phyloP scores from a whole-genome alignment of 2,888 invertebrate genomes.

The Mythimna vitellina region DNA sequence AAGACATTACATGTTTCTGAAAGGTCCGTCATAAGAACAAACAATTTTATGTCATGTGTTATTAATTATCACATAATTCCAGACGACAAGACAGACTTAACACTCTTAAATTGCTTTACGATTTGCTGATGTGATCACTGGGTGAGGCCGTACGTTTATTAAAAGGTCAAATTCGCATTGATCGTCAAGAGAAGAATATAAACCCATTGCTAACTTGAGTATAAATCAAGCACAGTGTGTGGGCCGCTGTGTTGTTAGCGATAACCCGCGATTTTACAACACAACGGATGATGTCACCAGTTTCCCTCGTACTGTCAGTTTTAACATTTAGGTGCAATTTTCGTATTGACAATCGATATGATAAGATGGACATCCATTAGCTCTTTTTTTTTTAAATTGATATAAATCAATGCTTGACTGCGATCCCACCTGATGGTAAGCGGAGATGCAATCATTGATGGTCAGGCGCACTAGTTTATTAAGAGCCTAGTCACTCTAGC shows the following conservation, averaged over 20 bases:
- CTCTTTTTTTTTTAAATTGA: too few species aligned
- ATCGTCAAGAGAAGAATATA: constrained; percentile 49
- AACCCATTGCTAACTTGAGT: constrained; percentile 57
- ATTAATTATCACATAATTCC: constrained; percentile 20
- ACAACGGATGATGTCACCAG: constrained; percentile 51
- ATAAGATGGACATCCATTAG: background rate
- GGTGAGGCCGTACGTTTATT: constrained; percentile 40
- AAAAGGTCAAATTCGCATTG: constrained; percentile 58
- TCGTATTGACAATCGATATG: constrained; percentile 24
- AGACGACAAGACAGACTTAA: constrained; percentile 9
- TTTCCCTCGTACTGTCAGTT: constrained; percentile 23
- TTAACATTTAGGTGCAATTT: constrained; percentile 40
- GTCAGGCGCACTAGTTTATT: too few species aligned
- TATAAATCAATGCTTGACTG: too few species aligned
- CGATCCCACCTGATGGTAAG: too few species aligned
- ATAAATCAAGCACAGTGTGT: constrained; percentile 59
- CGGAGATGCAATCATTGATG: too few species aligned
- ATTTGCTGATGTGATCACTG: constrained; percentile 45
- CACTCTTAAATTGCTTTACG: constrained; percentile 26
- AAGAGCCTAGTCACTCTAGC: too few species aligned
- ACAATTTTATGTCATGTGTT: constrained; percentile 10
- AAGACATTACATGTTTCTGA: constrained; percentile 10
- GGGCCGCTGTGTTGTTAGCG: constrained; percentile 54
- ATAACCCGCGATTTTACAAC: constrained; percentile 59
- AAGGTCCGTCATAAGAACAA: constrained; percentile 10